Evolutionary conservation across 1,140 invertebrate genomes (phyloP).

Genomic region (Portunus trituberculatus): DNA sequence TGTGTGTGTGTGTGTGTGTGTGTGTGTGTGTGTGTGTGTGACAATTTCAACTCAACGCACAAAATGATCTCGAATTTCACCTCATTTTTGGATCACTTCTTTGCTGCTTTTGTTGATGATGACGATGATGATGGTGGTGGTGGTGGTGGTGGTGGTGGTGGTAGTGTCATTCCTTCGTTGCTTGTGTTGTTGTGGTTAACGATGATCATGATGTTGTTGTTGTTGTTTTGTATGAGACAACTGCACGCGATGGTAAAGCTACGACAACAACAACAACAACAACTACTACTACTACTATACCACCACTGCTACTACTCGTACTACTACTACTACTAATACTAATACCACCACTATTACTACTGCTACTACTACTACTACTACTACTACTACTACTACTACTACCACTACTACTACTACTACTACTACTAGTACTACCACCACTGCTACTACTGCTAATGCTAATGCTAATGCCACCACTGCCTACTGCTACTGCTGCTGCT

Average conservation of each 20-base stretch:
- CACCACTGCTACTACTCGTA: slow-evolving; percentile 62
- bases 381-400: slow-evolving; percentile 68
- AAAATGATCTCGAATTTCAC: background rate
- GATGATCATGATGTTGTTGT: background rate
- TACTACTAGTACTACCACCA: slow-evolving; percentile 69
- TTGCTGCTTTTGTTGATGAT: no score
- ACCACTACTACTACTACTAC: slow-evolving; percentile 58
- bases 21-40: background rate
- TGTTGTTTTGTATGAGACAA: no score
- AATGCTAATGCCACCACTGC: background rate
- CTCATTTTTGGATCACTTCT: background rate
- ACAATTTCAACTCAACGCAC: slow-evolving; percentile 1
- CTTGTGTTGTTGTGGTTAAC: background rate
- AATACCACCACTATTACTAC: slow-evolving; percentile 62
- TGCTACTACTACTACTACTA: slow-evolving; percentile 69
- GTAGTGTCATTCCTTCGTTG: background rate
- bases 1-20: no score
- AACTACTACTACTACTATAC: slow-evolving; percentile 19
- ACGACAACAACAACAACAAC: background rate
- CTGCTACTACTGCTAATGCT: background rate
- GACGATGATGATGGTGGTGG: no score
- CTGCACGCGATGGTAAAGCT: background rate
- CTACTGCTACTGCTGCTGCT: slow-evolving; percentile 23
- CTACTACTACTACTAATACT: slow-evolving; percentile 68
- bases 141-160: no score